Evolutionary conservation across 2,113 vertebrate genomes (phyloP), one percentile per base, ranked within the genome.

Genomic region (Peucedramus taeniatus): DNA sequence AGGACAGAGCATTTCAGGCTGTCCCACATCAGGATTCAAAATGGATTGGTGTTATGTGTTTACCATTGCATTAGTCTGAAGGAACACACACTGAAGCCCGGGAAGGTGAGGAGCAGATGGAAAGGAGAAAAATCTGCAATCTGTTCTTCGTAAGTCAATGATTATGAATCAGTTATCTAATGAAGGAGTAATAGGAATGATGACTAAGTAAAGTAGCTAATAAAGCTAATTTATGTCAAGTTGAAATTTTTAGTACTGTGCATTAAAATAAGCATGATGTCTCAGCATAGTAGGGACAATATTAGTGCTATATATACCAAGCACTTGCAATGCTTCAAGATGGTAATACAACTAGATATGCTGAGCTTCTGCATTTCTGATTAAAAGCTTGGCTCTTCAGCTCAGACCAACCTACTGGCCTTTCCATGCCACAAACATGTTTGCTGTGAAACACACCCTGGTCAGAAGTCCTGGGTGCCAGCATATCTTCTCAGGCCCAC

Each of bases 131-230:
- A 77, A 78, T 76, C 74, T 82, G 71, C 86, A 94, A 92, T 97
- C 91, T 91, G 94, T 88, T 94, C 91, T 93, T 96, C 15, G 9
- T 92, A 96, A 96, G 86, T 87, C 89, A 90, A 31, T 83, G 61
- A 93, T 94, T 90, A 95, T 94, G 91, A 97, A 95, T 97, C 94
- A 93, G 86, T 77, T 94, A 87, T 76, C 57, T 94, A 96, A 97
- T 76, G 74, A 97, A 97, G 93, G 89, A 97, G 86, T 94, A 97
- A 96, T 93, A 96, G 94, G 82, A 97, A 94, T 87, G 87, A 96
- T 95, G 96, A 94, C 88, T 90, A 96, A 97, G 93, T 94, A 92
- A 97, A 97, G 96, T 74, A 89, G 70, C 78, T 71, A 89, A 96
- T 94, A 97, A 97, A 96, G 92, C 30, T 92, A 97, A 94, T 95